Evolutionary conservation across 2,797 vertebrate genomes (phyloP), one percentile per base, ranked within the genome.

Genomic region (Eulemur rubriventer): DNA sequence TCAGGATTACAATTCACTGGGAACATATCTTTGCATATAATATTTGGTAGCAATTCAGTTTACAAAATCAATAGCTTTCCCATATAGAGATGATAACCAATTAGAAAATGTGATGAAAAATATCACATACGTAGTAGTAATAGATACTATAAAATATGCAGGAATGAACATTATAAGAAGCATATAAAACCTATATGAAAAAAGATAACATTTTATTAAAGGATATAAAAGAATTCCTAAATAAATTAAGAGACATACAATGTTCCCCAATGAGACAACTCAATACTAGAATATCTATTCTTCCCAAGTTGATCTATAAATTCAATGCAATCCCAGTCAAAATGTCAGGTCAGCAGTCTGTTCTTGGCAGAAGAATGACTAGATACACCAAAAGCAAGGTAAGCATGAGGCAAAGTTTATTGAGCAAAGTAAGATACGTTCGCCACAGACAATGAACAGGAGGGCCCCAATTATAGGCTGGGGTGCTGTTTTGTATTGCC

Each of bases 201-300:
- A 70, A 94, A 93, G 50, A 79, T 61, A 81, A 69, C 78, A 76
- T 16, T 90, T 80, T 59, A 38, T 22, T 85, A 81, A 94, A 52
- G 22, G 7, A 43, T 78, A 72, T n/a, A 59, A 67, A 78, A 30
- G 17, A 72, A 72, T 65, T 79, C 6, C 52, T 78, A 18, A 89
- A 59, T 75, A 63, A 80, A 89, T 82, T 85, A 95, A 93, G 30
- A 92, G 43, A 70, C 8, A 70, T 43, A 50, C 4, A 80, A 67
- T 10, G 9, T 57, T 80, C 16, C 17, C 30, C n/a, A 57, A n/a
- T 50, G 43, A 48, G 10, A 57, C 11, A 70, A 81, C 81, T 86
- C 46, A 48, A 52, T 72, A 89, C 43, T n/a, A 75, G 33, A 17
- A 26, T 35, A 84, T 30, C 43, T 63, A 33, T 55, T 89, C 7